These are phyloP conservation scores for Palythoa grandis DNA, from an alignment of 92 coral and sea anemone species.

Conservation along the genomic window DNA sequence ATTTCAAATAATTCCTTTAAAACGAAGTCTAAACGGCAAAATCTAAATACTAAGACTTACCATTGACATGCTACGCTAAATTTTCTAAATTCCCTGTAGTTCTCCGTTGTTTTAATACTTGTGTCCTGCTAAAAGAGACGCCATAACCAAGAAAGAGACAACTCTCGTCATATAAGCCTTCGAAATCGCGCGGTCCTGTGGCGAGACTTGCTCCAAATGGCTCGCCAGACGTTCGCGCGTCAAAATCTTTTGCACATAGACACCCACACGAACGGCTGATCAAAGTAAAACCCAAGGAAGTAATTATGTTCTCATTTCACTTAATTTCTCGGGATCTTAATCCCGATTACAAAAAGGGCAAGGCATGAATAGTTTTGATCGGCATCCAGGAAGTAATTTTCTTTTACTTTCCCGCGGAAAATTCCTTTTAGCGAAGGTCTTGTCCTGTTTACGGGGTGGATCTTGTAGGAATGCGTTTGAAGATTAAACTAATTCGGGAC, in stretches of 20 bases:
- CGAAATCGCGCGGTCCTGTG: constrained; percentile 35
- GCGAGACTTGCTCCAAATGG: constrained; percentile 2
- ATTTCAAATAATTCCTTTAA: background rate
- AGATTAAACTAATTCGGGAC: background rate
- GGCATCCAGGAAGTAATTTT: background rate
- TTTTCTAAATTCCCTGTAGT: background rate
- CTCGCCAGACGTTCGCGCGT: constrained; percentile 22
- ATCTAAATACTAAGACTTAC: constrained; percentile 14
- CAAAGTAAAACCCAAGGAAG: constrained; percentile 26
- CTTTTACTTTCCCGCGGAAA: constrained; percentile 36
- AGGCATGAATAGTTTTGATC: background rate
- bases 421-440: background rate
- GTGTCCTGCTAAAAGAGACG: background rate
- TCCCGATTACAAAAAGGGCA: constrained; percentile 27
- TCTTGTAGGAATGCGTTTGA: background rate
- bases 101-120: background rate
- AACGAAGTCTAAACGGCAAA: background rate
- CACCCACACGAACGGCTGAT: constrained; percentile 49
- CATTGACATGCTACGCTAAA: constrained; percentile 36
- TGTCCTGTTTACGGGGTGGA: background rate
- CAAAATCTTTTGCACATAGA: constrained; percentile 43
- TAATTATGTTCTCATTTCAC: constrained; percentile 14
- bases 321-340: constrained; percentile 12
- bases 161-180: constrained; percentile 20
- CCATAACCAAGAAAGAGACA: constrained; percentile 4